These are phyloP conservation scores for Corydoras sp. DNA, from an alignment of 2,113 vertebrate genomes.

Conservation along the genomic window DNA sequence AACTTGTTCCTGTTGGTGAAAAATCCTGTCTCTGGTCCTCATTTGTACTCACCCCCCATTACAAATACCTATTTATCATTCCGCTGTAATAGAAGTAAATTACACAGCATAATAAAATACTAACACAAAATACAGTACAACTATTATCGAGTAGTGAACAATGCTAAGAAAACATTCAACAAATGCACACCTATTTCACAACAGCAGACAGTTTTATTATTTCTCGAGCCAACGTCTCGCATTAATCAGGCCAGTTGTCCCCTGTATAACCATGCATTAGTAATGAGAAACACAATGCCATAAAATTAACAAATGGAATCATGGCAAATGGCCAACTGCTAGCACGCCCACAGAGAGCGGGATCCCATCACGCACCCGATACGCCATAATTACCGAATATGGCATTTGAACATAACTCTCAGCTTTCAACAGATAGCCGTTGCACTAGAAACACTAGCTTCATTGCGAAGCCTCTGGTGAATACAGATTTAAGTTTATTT, in stretches of 20 bases:
- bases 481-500: conserved; percentile 4
- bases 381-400: neutral
- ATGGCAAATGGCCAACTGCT: conserved; percentile 26
- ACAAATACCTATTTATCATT: too few relatives aligned
- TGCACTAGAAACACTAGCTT: neutral
- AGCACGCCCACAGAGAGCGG: conserved; percentile 25
- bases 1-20: too few relatives aligned
- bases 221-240: neutral
- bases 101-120: too few relatives aligned
- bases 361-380: conserved; percentile 34
- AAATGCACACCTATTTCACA: neutral
- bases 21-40: too few relatives aligned
- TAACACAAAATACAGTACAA: too few relatives aligned
- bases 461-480: neutral
- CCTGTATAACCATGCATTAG: conserved; percentile 18
- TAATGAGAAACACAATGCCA: conserved; percentile 9
- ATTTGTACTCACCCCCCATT: too few relatives aligned
- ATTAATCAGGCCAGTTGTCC: neutral
- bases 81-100: too few relatives aligned
- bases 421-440: conserved; percentile 17
- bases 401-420: neutral
- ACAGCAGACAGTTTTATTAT: neutral
- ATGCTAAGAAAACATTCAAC: neutral
- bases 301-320: conserved; percentile 37
- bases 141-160: too few relatives aligned